These are phyloP conservation scores for Melipona quadrifasciata DNA, from an alignment of 1,140 invertebrate species.

Conservation along the genomic window DNA sequence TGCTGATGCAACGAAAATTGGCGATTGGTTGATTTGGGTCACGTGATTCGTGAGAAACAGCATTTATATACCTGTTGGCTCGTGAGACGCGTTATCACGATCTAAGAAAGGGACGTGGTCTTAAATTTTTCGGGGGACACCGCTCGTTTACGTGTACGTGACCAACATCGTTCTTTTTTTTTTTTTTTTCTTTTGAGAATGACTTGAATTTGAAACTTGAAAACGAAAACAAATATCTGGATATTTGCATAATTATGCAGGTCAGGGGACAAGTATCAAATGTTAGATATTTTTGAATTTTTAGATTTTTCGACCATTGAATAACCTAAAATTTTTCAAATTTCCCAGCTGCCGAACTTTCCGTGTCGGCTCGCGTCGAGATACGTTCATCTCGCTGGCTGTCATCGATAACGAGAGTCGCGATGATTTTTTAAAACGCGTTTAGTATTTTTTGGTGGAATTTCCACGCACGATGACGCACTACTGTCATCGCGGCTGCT, in stretches of 20 bases:
- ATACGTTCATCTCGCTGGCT: neutral
- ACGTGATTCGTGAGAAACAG: no score
- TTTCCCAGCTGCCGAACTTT: no score
- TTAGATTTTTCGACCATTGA: no score
- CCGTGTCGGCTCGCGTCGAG: neutral
- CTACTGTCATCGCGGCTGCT: slow-evolving; percentile 2
- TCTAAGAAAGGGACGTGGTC: neutral
- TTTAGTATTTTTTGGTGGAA: neutral
- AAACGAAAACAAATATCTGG: no score
- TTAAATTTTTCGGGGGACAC: slow-evolving; percentile 35
- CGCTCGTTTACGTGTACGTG: slow-evolving; percentile 47
- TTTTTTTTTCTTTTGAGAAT: neutral
- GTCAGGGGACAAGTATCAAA: no score
- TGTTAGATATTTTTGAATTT: no score
- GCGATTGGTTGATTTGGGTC: no score
- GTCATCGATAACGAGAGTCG: neutral
- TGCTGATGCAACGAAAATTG: no score
- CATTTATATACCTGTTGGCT: slow-evolving; percentile 17
- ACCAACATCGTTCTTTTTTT: slow-evolving; percentile 1
- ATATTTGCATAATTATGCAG: no score
- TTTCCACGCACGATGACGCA: neutral
- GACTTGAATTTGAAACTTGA: no score
- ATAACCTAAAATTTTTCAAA: no score
- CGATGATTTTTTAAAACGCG: neutral
- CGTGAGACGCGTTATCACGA: slow-evolving; percentile 42